These are phyloP conservation scores for Panzeria rudis DNA, from an alignment of 2,888 invertebrate species.

Conservation along the genomic window DNA sequence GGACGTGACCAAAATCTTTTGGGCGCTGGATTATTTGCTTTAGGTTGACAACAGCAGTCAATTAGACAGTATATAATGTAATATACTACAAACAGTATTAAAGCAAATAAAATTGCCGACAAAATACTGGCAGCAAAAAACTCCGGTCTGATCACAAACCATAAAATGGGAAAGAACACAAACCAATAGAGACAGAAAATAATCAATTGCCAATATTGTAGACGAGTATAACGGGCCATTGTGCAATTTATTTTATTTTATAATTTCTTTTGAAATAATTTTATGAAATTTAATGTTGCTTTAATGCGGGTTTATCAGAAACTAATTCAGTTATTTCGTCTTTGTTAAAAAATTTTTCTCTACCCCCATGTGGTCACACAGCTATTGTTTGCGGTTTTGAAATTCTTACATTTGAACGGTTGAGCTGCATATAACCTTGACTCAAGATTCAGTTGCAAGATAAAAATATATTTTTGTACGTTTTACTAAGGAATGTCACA, in stretches of 20 bases:
- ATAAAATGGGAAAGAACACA: slow-evolving; percentile 74
- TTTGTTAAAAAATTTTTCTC: slow-evolving; percentile 27
- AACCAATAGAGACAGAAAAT: slow-evolving; percentile 76
- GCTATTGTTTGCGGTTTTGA: slow-evolving; percentile 44
- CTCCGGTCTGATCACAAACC: slow-evolving; percentile 74
- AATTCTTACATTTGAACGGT: slow-evolving; percentile 1
- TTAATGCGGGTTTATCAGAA: slow-evolving; percentile 41
- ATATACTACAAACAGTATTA: slow-evolving; percentile 72
- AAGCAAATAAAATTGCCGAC: slow-evolving; percentile 71
- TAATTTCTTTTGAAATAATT: slow-evolving; percentile 20
- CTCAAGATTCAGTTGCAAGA: slow-evolving; percentile 39
- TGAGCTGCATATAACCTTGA: slow-evolving; percentile 48
- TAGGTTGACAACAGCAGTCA: slow-evolving; percentile 66
- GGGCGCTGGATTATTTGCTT: not conserved
- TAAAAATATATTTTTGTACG: slow-evolving; percentile 16
- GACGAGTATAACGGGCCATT: slow-evolving; percentile 68
- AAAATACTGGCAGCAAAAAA: slow-evolving; percentile 63
- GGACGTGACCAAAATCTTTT: slow-evolving; percentile 15
- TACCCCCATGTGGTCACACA: not conserved
- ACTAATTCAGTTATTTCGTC: slow-evolving; percentile 58
- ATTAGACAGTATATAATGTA: slow-evolving; percentile 72
- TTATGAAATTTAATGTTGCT: slow-evolving; percentile 38
- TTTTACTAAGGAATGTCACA: slow-evolving; percentile 12
- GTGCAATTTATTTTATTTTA: slow-evolving; percentile 8
- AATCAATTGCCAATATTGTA: slow-evolving; percentile 66